Conservation (phyloP, 2,113 vertebrate genomes). For the Progne subis region DNA sequence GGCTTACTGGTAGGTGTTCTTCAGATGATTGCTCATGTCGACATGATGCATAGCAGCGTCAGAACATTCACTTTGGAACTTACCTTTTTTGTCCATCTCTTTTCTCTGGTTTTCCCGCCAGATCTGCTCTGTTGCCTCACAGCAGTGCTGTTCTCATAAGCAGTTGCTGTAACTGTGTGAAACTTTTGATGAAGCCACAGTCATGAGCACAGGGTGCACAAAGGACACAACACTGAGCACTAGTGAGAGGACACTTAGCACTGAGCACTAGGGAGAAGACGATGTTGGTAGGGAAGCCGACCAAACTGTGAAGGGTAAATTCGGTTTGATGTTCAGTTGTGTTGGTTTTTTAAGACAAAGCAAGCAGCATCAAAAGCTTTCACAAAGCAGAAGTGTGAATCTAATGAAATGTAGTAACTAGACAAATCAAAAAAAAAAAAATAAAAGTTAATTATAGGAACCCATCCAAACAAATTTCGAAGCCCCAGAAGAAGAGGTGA, state of each 20-base stretch:
- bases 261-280: neutral
- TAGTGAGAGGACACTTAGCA: neutral
- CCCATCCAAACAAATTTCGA: neutral
- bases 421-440: constrained; percentile 3
- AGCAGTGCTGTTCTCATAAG: neutral
- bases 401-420: constrained; percentile 54
- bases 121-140: neutral
- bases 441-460: neutral
- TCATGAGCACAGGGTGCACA: neutral
- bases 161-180: neutral
- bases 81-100: neutral
- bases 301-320: neutral
- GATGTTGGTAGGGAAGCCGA: neutral
- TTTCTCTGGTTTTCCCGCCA: constrained; percentile 33
- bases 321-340: neutral
- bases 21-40: neutral
- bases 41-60: neutral
- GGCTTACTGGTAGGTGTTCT: constrained; percentile 33
- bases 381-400: constrained; percentile 60
- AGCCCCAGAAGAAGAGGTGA: neutral
- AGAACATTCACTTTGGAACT: neutral
- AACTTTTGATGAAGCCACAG: neutral
- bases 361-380: neutral
- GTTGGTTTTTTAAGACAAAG: neutral
- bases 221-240: neutral